Conservation (phyloP, 92 coral and sea anemone species). For the Porites divaricata region DNA sequence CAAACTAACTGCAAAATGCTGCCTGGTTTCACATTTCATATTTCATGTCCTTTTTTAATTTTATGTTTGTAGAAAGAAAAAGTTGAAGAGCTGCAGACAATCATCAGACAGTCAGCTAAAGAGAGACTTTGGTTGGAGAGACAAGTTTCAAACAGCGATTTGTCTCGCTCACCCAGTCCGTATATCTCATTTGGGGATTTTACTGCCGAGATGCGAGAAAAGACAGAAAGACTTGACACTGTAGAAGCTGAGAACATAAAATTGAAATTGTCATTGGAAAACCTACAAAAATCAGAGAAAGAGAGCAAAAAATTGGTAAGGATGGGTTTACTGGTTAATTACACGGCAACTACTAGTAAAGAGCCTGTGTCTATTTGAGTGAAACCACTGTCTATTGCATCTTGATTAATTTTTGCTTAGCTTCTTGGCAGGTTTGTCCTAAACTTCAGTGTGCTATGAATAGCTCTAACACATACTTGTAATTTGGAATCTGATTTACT, state of each 20-base stretch:
- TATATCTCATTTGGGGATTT: constrained; percentile 37
- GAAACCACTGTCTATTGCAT: no score
- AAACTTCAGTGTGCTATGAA: no score
- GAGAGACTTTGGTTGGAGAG: constrained; percentile 90
- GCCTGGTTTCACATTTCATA: neutral
- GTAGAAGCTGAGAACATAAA: constrained; percentile 65
- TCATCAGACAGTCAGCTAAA: constrained; percentile 84
- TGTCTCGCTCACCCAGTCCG: constrained; percentile 68
- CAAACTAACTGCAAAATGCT: neutral
- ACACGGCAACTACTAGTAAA: no score
- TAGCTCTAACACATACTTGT: no score
- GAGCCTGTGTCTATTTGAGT: no score
- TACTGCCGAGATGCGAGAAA: constrained; percentile 36
- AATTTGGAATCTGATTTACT: no score
- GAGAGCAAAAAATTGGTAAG: constrained; percentile 74
- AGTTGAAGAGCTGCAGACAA: constrained; percentile 83
- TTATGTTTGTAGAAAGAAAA: constrained; percentile 67
- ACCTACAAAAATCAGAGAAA: constrained; percentile 60
- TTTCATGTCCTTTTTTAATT: neutral
- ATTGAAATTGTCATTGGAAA: constrained; percentile 54
- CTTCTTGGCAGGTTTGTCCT: no score
- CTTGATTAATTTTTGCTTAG: no score
- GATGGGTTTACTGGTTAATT: neutral
- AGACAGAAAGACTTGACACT: constrained; percentile 19
- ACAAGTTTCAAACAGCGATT: constrained; percentile 69